Evolutionary conservation across 2,888 invertebrate genomes (phyloP).

Genomic region (Phrixothrix hirtus): DNA sequence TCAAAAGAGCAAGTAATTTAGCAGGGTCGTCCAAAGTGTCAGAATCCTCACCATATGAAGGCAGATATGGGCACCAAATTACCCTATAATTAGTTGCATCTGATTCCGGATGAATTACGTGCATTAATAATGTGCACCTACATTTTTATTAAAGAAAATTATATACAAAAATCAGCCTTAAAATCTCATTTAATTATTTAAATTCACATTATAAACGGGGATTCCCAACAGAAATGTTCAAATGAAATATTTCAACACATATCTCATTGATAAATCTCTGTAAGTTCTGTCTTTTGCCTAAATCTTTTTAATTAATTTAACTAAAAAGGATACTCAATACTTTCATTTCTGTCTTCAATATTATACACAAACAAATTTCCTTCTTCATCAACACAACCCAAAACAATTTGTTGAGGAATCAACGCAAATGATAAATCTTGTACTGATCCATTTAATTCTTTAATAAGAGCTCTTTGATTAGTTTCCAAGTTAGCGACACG

Average conservation of each 20-base stretch:
- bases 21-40: constrained; percentile 71
- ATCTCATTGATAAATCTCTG: no score
- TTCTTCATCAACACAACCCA: constrained; percentile 86
- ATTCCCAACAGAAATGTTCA: no score
- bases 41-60: constrained; percentile 63
- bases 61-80: constrained; percentile 93
- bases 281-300: no score
- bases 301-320: no score
- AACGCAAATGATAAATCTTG: constrained; percentile 91
- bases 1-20: constrained; percentile 78
- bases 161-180: constrained; percentile 3
- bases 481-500: constrained; percentile 80
- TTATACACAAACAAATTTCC: constrained; percentile 83
- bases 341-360: constrained; percentile 66
- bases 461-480: constrained; percentile 77
- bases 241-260: no score
- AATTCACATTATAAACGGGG: no score
- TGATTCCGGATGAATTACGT: constrained; percentile 59
- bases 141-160: constrained; percentile 28
- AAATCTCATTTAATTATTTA: neutral
- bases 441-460: constrained; percentile 86
- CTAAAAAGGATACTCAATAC: constrained; percentile 60
- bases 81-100: constrained; percentile 57
- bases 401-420: constrained; percentile 72
- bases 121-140: constrained; percentile 64